These are phyloP conservation scores for Adelges cooleyi DNA, from an alignment of 1,140 invertebrate genomes.

Conservation along the genomic window DNA sequence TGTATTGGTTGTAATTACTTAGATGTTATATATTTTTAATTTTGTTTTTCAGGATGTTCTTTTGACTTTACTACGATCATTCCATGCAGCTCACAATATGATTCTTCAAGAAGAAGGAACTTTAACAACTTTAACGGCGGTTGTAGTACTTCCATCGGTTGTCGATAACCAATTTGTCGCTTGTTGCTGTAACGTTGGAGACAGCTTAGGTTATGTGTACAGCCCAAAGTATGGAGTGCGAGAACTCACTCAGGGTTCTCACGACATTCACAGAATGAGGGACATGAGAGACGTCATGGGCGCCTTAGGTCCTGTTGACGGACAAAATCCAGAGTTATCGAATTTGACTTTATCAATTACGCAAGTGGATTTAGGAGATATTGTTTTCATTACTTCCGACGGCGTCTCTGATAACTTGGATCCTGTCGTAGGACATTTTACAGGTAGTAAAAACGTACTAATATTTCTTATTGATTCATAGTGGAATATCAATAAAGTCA, in stretches of 20 bases:
- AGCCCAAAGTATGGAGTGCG: constrained; percentile 60
- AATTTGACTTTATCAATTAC: constrained; percentile 85
- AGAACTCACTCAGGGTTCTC: constrained; percentile 67
- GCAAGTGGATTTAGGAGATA: constrained; percentile 67
- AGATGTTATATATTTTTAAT: constrained; percentile 5
- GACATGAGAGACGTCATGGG: constrained; percentile 87
- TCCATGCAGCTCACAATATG: constrained; percentile 76
- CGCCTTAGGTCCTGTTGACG: constrained; percentile 79
- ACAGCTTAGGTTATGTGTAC: constrained; percentile 80
- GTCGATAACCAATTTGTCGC: constrained; percentile 52
- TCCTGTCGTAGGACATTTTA: constrained; percentile 86
- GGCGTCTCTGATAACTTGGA: constrained; percentile 92
- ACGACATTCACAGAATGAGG: constrained; percentile 74
- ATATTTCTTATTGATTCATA: too few relatives aligned
- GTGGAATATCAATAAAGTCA: too few relatives aligned
- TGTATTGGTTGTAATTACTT: too few relatives aligned
- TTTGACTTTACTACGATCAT: constrained; percentile 62
- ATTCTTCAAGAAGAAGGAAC: constrained; percentile 78
- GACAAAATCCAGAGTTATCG: constrained; percentile 75
- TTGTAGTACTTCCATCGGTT: constrained; percentile 55
- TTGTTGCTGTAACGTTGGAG: constrained; percentile 84
- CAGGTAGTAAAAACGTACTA: too few relatives aligned
- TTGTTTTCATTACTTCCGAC: constrained; percentile 81
- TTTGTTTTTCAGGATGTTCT: constrained; percentile 56
- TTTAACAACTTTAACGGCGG: constrained; percentile 74